A percentile compares a stretch with the other conserved stretches of the same genome.
These are phyloP conservation scores for Todus mexicanus DNA, from an alignment of 2,797 vertebrate species.

Conservation along the genomic window DNA sequence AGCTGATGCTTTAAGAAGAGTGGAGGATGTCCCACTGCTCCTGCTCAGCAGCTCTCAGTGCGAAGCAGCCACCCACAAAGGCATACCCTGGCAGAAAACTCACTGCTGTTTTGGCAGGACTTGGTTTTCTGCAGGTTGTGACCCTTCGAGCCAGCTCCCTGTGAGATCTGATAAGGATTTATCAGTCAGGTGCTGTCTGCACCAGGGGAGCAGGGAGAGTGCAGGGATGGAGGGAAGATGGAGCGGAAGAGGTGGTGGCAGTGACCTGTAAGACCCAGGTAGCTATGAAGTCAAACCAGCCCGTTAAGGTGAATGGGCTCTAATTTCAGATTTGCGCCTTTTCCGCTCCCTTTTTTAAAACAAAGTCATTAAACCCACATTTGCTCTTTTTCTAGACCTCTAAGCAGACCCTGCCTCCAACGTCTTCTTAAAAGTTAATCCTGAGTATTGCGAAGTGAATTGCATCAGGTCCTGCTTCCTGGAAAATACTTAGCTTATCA, in stretches of 20 bases:
- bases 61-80: neutral
- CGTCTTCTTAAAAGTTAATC: neutral
- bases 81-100: neutral
- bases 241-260: neutral
- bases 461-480: neutral
- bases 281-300: neutral
- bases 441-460: neutral
- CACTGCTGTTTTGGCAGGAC: neutral
- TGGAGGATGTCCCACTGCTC: neutral
- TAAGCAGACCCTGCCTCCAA: neutral
- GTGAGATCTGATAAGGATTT: neutral
- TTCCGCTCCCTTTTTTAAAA: too few relatives aligned
- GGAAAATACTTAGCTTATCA: neutral
- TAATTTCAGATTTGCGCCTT: neutral
- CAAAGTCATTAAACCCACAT: too few relatives aligned
- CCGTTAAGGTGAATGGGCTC: neutral
- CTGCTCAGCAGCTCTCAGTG: neutral
- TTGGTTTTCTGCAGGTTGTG: neutral
- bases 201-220: neutral
- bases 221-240: neutral
- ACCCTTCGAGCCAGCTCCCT: neutral
- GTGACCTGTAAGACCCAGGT: neutral
- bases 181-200: fast-evolving
- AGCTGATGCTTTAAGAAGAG: neutral
- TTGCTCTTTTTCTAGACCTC: neutral